Evolutionary conservation across 2,888 invertebrate species (phyloP), one percentile per base, ranked within the genome.

Genomic region (Aphidius colemani): DNA sequence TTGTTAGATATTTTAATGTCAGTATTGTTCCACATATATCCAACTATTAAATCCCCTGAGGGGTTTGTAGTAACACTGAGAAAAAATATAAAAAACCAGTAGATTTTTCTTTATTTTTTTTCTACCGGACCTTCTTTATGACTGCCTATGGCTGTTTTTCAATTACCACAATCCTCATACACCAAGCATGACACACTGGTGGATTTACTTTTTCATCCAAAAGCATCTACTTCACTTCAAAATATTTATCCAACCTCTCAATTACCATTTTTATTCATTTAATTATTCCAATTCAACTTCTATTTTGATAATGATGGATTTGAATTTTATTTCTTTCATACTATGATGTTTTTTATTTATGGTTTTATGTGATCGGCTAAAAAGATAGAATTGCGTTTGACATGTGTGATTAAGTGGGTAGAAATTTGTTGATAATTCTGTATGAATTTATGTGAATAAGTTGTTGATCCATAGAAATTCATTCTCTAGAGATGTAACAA

Each of bases 111-210:
- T 30, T 30, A 30, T 30, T 30, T 30, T 30, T 30, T 30, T 30
- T 30, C 30, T 30, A 5, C 30, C 5, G 30, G 64, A 64, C 50
- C 56, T 73, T 71, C 70, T 75, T 77, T 74, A 74, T 70, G 66
- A 67, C 64, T 66, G 68, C 68, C 68, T 69, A 67, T 67, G 67
- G 73, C 75, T 71, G 74, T 76, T 75, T 74, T 71, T 75, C 76
- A 75, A 76, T 78, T 76, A 75, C 73, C 70, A 61, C 68, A 62
- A 65, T 68, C 64, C 68, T 59, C 40, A 46, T 39, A 46, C 39
- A 46, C 63, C 40, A 40, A 10, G 44, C 30, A 39, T 51, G 51
- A 57, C 50, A 56, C 45, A 58, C 55, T 43, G 49, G 40, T 62
- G 67, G 67, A 67, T 66, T 67, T 30, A 30, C 30, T 30, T 30